Base-by-base conservation (phyloP, 2,113 vertebrate species). In the Axis porcinus region DNA sequence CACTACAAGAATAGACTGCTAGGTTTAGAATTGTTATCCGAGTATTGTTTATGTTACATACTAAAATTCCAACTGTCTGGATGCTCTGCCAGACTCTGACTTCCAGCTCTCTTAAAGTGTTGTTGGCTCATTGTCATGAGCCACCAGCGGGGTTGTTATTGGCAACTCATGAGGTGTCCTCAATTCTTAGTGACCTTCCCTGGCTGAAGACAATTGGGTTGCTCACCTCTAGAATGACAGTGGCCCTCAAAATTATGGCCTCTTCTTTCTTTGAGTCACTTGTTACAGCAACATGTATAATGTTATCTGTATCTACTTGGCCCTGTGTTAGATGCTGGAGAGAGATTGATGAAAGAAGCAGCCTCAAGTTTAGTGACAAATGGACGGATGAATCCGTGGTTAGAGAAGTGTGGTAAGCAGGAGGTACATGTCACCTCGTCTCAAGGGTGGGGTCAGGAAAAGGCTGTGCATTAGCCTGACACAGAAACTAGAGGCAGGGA, bases 41-140 rank as follows among this genome's bases (percentile, higher is more conserved):
- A 96, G 16, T 62, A 33, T 97, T 92, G 67, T 91, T 95, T 94
- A 93, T 96, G 79, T 70, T 70, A 79, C 57, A 50, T 55, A 93
- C 94, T 95, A 86, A 94, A 96, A 93, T 52, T 82, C 81, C 52
- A 84, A 74, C 92, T 55, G 21, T 19, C 62, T 79, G 54, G 91
- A 89, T 30, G 64, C n/a, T 58, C 55, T 93, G 55, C 47, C 86
- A 91, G 43, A n/a, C 88, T 54, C 64, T 79, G 85, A n/a, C 43
- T 91, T 93, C 83, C 45, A 86, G 78, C 93, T 95, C 33, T 57
- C 57, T 92, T 33, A 33, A 86, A 64, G 50, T 67, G 28, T 40
- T 55, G 28, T 91, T 74, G 91, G 60, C 60, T 94, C 10, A 1
- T 47, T 47, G 50, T 93, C 89, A 83, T 84, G 14, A 81, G 33